Evolutionary conservation across 23 tunicate genomes (phyloP).

Genomic region (Clavelina lepadiformis): DNA sequence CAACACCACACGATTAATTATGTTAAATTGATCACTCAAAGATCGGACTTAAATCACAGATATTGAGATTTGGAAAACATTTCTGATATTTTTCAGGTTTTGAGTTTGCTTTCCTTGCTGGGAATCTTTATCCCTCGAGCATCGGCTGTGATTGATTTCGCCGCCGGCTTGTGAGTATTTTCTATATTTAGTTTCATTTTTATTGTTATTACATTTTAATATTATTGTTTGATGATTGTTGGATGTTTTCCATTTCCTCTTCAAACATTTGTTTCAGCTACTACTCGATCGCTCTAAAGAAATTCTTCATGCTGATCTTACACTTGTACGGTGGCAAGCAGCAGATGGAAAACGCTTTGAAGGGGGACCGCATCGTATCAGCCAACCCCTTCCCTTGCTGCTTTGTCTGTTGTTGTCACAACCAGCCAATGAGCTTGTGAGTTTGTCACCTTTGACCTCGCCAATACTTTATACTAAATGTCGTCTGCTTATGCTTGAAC

Average conservation of each 20-base stretch:
- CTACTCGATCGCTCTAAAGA: slow-evolving; percentile 39
- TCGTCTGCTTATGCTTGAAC: background rate
- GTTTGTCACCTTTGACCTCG: slow-evolving; percentile 5
- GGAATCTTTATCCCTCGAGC: slow-evolving; percentile 37
- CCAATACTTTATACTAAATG: background rate
- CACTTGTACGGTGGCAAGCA: slow-evolving; percentile 57
- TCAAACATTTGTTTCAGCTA: slow-evolving; percentile 50
- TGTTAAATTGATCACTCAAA: no score
- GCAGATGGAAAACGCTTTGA: slow-evolving; percentile 35
- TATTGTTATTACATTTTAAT: slow-evolving; percentile 38
- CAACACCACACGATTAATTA: background rate
- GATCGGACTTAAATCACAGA: no score
- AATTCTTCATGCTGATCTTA: slow-evolving; percentile 33
- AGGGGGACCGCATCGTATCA: slow-evolving; percentile 12
- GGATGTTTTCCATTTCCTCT: no score
- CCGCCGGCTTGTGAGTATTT: slow-evolving; percentile 39
- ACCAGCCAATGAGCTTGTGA: slow-evolving; percentile 62
- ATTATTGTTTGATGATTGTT: no score
- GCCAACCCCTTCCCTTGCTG: slow-evolving; percentile 56
- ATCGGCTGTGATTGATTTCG: slow-evolving; percentile 13
- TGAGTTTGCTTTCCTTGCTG: slow-evolving; percentile 7
- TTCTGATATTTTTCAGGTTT: slow-evolving; percentile 10
- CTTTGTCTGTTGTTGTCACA: slow-evolving; percentile 49
- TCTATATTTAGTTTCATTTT: slow-evolving; percentile 9
- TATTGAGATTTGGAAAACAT: background rate